Percentiles rank a stretch among this genome's conserved stretches.
Evolutionary conservation across 2,888 invertebrate genomes (phyloP).

Genomic region (Ophraella communa): DNA sequence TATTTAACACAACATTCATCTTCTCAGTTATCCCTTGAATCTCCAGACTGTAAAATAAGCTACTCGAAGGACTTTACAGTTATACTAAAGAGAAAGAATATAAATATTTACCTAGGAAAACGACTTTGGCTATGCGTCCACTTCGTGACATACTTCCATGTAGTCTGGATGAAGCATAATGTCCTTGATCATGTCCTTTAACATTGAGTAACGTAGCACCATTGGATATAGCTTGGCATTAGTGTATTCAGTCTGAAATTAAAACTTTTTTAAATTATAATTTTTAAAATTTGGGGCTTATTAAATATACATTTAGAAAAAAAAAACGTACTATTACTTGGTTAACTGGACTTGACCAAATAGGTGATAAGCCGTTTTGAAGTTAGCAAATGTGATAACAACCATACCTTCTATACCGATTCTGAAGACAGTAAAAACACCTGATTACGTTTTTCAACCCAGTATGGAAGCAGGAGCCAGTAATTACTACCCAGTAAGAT

Average conservation of each 20-base stretch:
- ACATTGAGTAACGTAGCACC: constrained; percentile 91
- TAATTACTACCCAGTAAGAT: constrained; percentile 79
- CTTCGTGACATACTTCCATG: constrained; percentile 95
- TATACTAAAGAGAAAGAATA: too few relatives aligned
- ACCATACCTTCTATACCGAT: constrained; percentile 72
- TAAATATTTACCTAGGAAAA: constrained; percentile 48
- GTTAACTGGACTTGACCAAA: too few relatives aligned
- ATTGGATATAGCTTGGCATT: constrained; percentile 93
- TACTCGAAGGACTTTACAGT: too few relatives aligned
- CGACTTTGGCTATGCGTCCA: constrained; percentile 74
- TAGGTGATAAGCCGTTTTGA: constrained; percentile 72
- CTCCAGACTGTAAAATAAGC: too few relatives aligned
- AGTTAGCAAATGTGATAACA: constrained; percentile 40
- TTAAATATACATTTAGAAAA: too few relatives aligned
- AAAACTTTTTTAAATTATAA: too few relatives aligned
- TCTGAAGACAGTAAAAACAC: constrained; percentile 68
- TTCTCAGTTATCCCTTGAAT: too few relatives aligned
- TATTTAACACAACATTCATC: too few relatives aligned
- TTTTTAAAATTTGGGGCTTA: too few relatives aligned
- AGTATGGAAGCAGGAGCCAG: constrained; percentile 64
- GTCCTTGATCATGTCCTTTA: constrained; percentile 97
- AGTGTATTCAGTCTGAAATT: constrained; percentile 83
- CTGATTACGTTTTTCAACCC: constrained; percentile 47
- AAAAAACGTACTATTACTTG: too few relatives aligned
- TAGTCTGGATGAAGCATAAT: constrained; percentile 96